These are phyloP conservation scores for Phaethon lepturus DNA, from an alignment of 2,113 vertebrate species.

Conservation along the genomic window DNA sequence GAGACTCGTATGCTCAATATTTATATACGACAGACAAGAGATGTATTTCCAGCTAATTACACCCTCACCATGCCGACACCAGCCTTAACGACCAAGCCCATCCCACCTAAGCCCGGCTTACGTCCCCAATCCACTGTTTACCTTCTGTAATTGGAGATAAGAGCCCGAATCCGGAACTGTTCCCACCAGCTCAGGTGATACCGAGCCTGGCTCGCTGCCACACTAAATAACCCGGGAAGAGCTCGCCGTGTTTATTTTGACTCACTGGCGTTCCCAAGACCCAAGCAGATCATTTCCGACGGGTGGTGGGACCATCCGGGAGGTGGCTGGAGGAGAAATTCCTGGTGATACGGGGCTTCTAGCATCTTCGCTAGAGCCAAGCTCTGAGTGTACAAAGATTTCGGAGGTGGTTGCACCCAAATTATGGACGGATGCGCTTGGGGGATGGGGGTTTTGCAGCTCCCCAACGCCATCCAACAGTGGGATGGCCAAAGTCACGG, in stretches of 20 bases:
- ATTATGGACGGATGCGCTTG: rapidly evolving
- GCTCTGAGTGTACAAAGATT: rapidly evolving
- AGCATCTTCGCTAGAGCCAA: not conserved
- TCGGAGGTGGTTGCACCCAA: not conserved
- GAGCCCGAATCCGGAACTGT: not conserved
- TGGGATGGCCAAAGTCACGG: rapidly evolving
- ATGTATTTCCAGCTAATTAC: not conserved
- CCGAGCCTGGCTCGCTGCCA: not conserved
- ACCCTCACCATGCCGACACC: not conserved
- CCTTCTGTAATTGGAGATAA: not conserved
- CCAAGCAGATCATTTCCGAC: rapidly evolving
- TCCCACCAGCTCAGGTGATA: not conserved
- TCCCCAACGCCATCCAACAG: rapidly evolving
- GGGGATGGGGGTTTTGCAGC: rapidly evolving
- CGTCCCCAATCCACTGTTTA: not conserved
- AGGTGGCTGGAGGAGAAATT: not conserved
- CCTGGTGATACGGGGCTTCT: rapidly evolving
- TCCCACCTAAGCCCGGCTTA: not conserved
- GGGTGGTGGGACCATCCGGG: not conserved
- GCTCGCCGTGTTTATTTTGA: not conserved
- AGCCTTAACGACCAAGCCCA: not conserved
- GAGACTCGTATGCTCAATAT: not conserved
- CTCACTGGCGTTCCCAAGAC: not conserved
- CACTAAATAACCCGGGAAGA: rapidly evolving
- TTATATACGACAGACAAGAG: not conserved